Conservation (phyloP, 2,113 vertebrate genomes). For the Ochotona curzoniae region DNA sequence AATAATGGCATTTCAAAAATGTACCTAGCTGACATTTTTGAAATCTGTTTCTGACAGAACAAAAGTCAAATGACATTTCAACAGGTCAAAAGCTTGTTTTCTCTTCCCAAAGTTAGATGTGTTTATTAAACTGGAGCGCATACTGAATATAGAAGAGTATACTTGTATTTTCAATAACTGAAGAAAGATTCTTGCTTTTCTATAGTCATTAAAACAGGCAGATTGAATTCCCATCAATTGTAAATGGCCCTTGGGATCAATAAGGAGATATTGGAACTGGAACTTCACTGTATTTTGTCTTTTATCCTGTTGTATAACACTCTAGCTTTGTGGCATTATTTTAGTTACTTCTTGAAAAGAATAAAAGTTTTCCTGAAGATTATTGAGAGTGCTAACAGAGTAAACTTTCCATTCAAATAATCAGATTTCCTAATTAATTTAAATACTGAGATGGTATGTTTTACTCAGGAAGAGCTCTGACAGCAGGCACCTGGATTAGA, state of each 20-base stretch:
- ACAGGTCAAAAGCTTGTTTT: neutral
- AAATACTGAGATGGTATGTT: neutral
- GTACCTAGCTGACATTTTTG: neutral
- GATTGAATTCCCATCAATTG: neutral
- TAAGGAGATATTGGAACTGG: neutral
- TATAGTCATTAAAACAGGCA: neutral
- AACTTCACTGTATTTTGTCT: neutral
- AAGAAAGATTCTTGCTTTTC: neutral
- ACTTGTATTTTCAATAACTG: neutral
- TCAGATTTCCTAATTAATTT: neutral
- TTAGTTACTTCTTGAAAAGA: neutral
- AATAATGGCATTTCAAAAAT: conserved; percentile 51
- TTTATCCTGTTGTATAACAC: neutral
- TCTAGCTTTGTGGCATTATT: neutral
- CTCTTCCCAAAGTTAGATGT: neutral
- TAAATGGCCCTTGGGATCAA: neutral
- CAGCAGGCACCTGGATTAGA: neutral
- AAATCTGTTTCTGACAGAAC: conserved; percentile 36
- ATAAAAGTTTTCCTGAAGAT: neutral
- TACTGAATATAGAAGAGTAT: conserved; percentile 3
- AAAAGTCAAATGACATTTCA: conserved; percentile 51
- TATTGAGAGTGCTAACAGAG: neutral
- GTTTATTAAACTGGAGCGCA: neutral
- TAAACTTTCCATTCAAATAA: neutral
- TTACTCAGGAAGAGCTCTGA: neutral